These are phyloP conservation scores for Melinaea marsaeus DNA, from an alignment of 2,888 invertebrate genomes.

Conservation along the genomic window DNA sequence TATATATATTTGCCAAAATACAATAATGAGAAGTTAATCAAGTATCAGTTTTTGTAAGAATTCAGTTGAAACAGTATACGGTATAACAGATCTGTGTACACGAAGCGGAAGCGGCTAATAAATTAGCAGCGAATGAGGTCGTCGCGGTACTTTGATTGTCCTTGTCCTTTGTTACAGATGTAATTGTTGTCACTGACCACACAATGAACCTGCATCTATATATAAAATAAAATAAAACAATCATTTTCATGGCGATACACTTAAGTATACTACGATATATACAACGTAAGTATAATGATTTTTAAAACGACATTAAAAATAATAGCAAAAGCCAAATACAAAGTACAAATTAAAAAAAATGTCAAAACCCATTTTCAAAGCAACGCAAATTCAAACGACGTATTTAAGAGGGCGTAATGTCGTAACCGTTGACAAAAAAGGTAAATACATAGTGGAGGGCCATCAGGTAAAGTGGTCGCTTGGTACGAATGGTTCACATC, in stretches of 20 bases:
- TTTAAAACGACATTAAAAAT: neutral
- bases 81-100: neutral
- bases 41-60: neutral
- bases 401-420: conserved; percentile 7
- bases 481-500: conserved; percentile 29
- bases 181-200: neutral
- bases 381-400: neutral
- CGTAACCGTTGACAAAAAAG: conserved; percentile 22
- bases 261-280: no score
- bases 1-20: neutral
- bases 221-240: no score
- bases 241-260: no score
- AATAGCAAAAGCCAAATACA: neutral
- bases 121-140: conserved; percentile 4
- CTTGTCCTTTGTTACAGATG: neutral
- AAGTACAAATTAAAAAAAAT: conserved; percentile 3
- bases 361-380: neutral
- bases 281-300: no score
- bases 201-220: no score
- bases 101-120: neutral
- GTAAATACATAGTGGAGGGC: conserved; percentile 24
- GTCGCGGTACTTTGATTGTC: conserved; percentile 5
- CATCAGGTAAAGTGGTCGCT: conserved; percentile 31
- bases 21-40: neutral
- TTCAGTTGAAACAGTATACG: neutral